Evolutionary conservation across 2,888 invertebrate species (phyloP).

Genomic region (Palloptera scutellata): DNA sequence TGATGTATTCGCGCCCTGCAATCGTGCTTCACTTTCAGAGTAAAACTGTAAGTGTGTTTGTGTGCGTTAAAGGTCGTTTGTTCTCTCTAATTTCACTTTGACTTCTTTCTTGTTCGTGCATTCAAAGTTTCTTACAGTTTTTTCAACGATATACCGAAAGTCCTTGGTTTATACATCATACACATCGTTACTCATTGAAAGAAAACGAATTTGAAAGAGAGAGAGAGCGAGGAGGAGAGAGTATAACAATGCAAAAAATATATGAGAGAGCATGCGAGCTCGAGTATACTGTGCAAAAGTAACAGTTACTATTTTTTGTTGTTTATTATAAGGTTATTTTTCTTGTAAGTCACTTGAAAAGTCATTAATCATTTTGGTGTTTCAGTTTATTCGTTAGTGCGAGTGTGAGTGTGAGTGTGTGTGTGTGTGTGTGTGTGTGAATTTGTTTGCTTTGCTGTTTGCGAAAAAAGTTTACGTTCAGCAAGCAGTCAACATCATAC

Average conservation of each 20-base stretch:
- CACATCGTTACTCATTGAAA: neutral
- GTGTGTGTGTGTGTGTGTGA: constrained; percentile 23
- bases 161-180: constrained; percentile 1
- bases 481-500: constrained; percentile 36
- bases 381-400: constrained; percentile 25
- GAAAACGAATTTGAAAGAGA: neutral
- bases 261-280: constrained; percentile 15
- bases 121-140: constrained; percentile 27
- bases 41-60: constrained; percentile 18
- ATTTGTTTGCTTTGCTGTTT: constrained; percentile 12
- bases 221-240: neutral
- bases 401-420: constrained; percentile 22
- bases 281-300: constrained; percentile 18
- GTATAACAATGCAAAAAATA: too few relatives aligned
- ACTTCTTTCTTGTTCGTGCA: constrained; percentile 33
- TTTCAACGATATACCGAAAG: neutral
- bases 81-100: constrained; percentile 41
- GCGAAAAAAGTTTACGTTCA: constrained; percentile 11
- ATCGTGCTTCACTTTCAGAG: neutral
- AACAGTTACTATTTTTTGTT: constrained; percentile 19
- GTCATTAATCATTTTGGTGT: constrained; percentile 61
- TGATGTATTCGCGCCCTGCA: neutral
- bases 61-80: constrained; percentile 40
- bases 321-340: constrained; percentile 42
- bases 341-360: constrained; percentile 62